phyloP scores from a whole-genome alignment of 92 coral and sea anemone genomes.

The Siderastrea radians region DNA sequence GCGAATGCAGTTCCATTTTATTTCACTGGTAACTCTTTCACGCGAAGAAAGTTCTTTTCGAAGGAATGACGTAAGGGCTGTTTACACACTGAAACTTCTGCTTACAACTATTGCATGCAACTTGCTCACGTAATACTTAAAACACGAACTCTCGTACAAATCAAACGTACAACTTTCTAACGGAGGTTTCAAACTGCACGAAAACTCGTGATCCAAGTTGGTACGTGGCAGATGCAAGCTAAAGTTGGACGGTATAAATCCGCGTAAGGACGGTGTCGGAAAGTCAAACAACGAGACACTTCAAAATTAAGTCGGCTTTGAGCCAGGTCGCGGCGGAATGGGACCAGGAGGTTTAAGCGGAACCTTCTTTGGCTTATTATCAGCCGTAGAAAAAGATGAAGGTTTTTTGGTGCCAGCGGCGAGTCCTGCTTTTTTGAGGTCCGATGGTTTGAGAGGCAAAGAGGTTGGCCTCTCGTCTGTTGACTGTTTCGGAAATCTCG shows the following conservation, averaged over 20 bases:
- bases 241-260: background rate
- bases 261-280: background rate
- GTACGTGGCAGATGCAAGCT: background rate
- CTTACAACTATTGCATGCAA: background rate
- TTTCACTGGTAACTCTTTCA: background rate
- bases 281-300: background rate
- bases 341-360: conserved; percentile 49
- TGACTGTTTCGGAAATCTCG: conserved; percentile 20
- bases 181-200: too few relatives aligned
- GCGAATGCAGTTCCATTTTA: background rate
- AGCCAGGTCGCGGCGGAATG: conserved; percentile 40
- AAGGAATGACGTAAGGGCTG: background rate
- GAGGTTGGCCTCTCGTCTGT: conserved; percentile 54
- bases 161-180: too few relatives aligned
- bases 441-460: conserved; percentile 47
- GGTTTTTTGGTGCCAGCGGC: conserved; percentile 25
- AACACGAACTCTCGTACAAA: too few relatives aligned
- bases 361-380: background rate
- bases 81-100: background rate
- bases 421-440: conserved; percentile 38
- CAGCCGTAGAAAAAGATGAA: conserved; percentile 25
- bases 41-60: background rate
- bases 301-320: conserved; percentile 18
- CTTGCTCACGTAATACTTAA: too few relatives aligned
- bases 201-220: too few relatives aligned